Evolutionary conservation across 1,140 invertebrate species (phyloP), one percentile per base, ranked within the genome.

Genomic region (Lamellibrachia luymesi): DNA sequence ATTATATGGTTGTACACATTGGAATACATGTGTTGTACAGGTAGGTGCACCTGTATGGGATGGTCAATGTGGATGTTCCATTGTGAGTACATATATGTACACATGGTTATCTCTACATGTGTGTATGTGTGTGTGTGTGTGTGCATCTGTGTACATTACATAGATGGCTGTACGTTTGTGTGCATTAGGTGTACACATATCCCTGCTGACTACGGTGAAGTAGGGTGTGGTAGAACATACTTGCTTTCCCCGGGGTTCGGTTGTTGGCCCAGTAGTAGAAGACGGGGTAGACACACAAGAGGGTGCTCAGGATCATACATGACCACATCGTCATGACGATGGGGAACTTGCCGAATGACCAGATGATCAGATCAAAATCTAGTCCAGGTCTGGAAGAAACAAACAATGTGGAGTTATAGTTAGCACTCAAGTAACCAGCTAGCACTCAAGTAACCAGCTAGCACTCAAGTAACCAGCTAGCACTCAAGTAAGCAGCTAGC

Each of bases 311-410:
- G 91, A 96, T 96, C 97, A 97, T 97, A 22, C 95, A 92, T 2
- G 97, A 93, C 97, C 97, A 98, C 91, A 97, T 95, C 8, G 95
- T 94, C 80, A 97, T 94, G 5, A 97, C 97, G 51, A 95, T 95
- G 25, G 97, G 95, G 91, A 97, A 96, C 94, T 97, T 97, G 25
- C 96, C 97, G 94, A 98, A 97, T 10, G 96, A 96, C 94, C 94
- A 96, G 51, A 94, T 94, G 92, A 97, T 97, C 2, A 97, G 95
- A 38, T 96, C 95, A 93, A 97, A 97, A 64, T 97, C 97, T 8
- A 97, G 94, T 93, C 96, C 96, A 6, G 97, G 93, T 92, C 97
- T 97, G 95, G 22, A 96, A 96, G 38, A 94, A 91, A 91, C 6
- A 8, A 7, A 50, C 6, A 91, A n/a, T 0, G 91, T 50, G 91